These are phyloP conservation scores for Crypturellus tataupa DNA, from an alignment of 2,797 vertebrate genomes.

Conservation along the genomic window DNA sequence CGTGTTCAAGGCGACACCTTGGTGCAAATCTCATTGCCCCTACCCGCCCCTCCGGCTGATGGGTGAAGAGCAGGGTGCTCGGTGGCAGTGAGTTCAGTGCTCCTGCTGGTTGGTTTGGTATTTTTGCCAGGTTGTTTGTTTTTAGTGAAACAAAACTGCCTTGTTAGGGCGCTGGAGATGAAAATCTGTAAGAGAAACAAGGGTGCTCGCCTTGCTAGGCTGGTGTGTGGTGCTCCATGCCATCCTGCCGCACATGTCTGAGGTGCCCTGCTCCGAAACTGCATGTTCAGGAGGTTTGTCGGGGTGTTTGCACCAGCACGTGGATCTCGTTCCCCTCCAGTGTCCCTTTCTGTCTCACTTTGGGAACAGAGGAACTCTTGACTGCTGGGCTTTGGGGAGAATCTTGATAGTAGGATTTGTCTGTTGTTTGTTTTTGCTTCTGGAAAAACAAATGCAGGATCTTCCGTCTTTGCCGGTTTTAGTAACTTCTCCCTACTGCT, in stretches of 20 bases:
- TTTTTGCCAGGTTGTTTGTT: neutral
- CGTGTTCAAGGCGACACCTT: neutral
- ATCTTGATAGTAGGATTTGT: neutral
- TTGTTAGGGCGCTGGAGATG: accelerated
- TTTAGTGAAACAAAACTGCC: neutral
- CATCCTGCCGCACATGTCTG: accelerated
- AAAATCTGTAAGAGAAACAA: neutral
- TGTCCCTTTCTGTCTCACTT: neutral
- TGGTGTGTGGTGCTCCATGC: neutral
- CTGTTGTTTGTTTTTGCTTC: neutral
- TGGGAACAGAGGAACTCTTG: neutral
- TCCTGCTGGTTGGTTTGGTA: neutral
- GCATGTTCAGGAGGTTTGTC: neutral
- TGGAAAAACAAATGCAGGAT: neutral
- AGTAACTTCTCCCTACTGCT: slow-evolving; percentile 2
- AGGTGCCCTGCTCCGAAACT: neutral
- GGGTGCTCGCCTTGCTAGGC: accelerated
- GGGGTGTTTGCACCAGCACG: neutral
- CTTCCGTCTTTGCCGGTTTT: neutral
- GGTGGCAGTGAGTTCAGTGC: neutral
- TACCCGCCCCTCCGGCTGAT: accelerated
- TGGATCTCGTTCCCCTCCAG: neutral
- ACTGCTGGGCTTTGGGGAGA: neutral
- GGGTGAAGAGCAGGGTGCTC: neutral
- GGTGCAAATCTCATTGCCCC: neutral